phyloP scores from a whole-genome alignment of 2,797 vertebrate species.

The Crypturellus tataupa region DNA sequence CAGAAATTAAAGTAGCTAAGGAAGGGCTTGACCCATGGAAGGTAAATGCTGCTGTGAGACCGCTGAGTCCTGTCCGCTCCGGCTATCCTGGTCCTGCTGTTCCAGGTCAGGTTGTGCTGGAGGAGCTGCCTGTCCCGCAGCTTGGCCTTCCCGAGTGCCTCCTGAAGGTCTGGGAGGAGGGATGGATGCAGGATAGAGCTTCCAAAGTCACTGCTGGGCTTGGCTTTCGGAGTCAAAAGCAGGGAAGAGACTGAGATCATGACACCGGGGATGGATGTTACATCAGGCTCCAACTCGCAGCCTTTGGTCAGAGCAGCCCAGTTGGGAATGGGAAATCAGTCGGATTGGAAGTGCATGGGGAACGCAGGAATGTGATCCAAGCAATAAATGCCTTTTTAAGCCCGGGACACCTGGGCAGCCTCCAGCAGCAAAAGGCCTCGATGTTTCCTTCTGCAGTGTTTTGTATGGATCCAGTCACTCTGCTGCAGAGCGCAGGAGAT shows the following conservation, averaged over 20 bases:
- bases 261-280: not conserved
- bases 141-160: not conserved
- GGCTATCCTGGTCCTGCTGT: not conserved
- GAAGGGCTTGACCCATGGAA: too few species aligned
- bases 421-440: not conserved
- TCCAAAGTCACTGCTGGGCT: not conserved
- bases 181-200: not conserved
- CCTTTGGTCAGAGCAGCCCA: not conserved
- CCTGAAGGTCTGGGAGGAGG: not conserved
- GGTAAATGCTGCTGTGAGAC: too few species aligned
- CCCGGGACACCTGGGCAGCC: accelerated
- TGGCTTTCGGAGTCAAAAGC: not conserved
- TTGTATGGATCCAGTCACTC: not conserved
- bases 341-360: not conserved
- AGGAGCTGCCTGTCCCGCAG: accelerated
- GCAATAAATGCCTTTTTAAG: not conserved
- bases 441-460: not conserved
- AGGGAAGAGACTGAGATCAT: accelerated
- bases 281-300: not conserved
- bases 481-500: conserved; percentile 7
- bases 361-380: not conserved
- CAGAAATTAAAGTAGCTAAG: not conserved
- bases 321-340: not conserved
- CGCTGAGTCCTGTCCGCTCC: not conserved
- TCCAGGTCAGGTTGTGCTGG: not conserved